Percentiles rank a stretch among this genome's conserved stretches.
These are phyloP conservation scores for Sclerodermus sp. DNA, from an alignment of 2,888 invertebrate genomes.

Conservation along the genomic window DNA sequence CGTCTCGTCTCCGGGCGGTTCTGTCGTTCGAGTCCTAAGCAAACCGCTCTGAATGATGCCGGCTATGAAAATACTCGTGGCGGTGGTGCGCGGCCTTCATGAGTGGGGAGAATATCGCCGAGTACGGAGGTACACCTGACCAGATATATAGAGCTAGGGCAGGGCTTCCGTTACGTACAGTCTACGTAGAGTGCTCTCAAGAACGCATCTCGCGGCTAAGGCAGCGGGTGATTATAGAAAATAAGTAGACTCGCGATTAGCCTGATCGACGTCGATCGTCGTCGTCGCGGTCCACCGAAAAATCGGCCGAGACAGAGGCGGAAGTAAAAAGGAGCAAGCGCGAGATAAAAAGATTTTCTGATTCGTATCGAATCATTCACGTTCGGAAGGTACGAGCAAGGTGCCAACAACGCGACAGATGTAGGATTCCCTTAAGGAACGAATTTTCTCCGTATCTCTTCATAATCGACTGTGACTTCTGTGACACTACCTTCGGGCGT, in stretches of 20 bases:
- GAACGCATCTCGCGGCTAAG: conserved; percentile 44
- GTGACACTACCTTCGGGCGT: too few species aligned
- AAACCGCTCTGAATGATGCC: conserved; percentile 36
- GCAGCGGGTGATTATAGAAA: conserved; percentile 25
- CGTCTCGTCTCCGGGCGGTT: conserved; percentile 35
- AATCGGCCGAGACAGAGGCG: neutral
- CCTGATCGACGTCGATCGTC: too few species aligned
- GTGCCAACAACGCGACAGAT: too few species aligned
- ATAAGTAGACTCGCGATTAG: conserved; percentile 21
- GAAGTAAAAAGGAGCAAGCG: neutral
- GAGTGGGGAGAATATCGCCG: conserved; percentile 51
- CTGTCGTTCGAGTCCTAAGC: conserved; percentile 30
- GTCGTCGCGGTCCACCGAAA: conserved; percentile 11
- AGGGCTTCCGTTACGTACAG: conserved; percentile 58
- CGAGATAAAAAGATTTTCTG: neutral
- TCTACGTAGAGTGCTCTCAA: conserved; percentile 55
- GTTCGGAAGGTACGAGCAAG: neutral
- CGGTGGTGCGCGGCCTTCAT: conserved; percentile 14
- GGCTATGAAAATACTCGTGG: conserved; percentile 43
- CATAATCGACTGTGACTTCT: too few species aligned
- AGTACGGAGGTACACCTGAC: conserved; percentile 55
- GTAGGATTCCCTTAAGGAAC: too few species aligned
- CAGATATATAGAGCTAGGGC: conserved; percentile 60
- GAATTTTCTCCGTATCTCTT: too few species aligned
- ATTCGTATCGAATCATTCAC: conserved; percentile 1